A percentile compares a stretch with the other conserved stretches of the same genome.
These are phyloP conservation scores for Molothrus aeneus DNA, from an alignment of 2,797 vertebrate genomes.

Conservation along the genomic window DNA sequence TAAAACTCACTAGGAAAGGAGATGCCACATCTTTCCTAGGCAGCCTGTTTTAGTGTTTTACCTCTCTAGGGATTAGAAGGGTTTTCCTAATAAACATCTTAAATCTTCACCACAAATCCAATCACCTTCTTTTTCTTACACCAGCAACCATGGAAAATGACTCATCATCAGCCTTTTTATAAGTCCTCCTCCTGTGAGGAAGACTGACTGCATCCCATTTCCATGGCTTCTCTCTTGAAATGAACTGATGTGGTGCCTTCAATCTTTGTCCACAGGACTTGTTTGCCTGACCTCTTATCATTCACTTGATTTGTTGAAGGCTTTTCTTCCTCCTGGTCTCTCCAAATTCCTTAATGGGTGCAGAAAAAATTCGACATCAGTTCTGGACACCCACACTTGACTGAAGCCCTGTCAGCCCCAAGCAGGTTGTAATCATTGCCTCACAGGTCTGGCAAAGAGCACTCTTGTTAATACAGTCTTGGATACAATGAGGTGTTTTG, in stretches of 20 bases:
- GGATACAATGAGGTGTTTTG: neutral
- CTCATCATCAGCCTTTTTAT: neutral
- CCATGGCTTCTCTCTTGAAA: neutral
- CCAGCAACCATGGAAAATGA: neutral
- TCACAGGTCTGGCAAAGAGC: neutral
- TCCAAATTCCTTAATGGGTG: neutral
- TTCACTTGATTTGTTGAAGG: neutral
- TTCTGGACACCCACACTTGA: neutral
- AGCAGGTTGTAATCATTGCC: constrained; percentile 13
- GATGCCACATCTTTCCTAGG: neutral
- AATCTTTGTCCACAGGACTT: neutral
- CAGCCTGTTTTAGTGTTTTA: neutral
- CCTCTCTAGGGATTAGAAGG: neutral
- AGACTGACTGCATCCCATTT: neutral
- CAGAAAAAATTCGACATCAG: neutral
- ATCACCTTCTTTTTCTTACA: neutral
- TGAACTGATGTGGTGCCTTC: neutral
- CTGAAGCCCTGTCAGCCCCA: constrained; percentile 1
- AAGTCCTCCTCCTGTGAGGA: neutral
- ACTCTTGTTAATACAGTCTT: neutral
- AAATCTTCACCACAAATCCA: neutral
- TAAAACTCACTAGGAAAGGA: neutral
- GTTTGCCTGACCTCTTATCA: neutral
- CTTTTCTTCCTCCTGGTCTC: neutral
- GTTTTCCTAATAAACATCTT: neutral